Conservation (phyloP, 2,113 vertebrate genomes). For the Todiramphus chloris region DNA sequence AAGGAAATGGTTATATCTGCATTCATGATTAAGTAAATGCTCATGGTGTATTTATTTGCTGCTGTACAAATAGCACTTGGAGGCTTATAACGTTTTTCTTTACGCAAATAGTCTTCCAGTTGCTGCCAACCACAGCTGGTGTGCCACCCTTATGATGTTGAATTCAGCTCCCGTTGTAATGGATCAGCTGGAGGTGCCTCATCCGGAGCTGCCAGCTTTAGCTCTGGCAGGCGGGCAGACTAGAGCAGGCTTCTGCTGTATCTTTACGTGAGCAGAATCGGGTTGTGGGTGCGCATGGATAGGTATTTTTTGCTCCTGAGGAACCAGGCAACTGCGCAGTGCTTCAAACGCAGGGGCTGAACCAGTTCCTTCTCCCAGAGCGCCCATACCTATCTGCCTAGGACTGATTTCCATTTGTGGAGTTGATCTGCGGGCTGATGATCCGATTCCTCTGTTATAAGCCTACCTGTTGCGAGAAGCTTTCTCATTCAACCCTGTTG, state of each 20-base stretch:
- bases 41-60: not conserved
- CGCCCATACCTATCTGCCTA: not conserved
- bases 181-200: slow-evolving; percentile 4
- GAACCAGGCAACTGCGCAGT: slow-evolving; percentile 35
- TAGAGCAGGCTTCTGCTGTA: not conserved
- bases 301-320: slow-evolving; percentile 9
- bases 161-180: not conserved
- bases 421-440: not conserved
- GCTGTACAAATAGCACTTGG: not conserved
- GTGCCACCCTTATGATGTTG: not conserved
- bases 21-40: not conserved
- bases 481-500: not conserved
- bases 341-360: slow-evolving; percentile 1
- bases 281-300: slow-evolving; percentile 6
- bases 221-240: not conserved
- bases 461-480: slow-evolving; percentile 17
- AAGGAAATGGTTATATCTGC: not conserved
- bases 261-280: slow-evolving; percentile 40
- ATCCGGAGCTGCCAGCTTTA: not conserved
- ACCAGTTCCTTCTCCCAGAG: not conserved
- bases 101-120: not conserved
- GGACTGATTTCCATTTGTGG: not conserved
- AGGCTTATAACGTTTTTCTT: not conserved
- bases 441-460: not conserved
- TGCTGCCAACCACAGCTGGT: not conserved